These are phyloP conservation scores for Sesia apiformis DNA, from an alignment of 2,888 invertebrate species.

Conservation along the genomic window DNA sequence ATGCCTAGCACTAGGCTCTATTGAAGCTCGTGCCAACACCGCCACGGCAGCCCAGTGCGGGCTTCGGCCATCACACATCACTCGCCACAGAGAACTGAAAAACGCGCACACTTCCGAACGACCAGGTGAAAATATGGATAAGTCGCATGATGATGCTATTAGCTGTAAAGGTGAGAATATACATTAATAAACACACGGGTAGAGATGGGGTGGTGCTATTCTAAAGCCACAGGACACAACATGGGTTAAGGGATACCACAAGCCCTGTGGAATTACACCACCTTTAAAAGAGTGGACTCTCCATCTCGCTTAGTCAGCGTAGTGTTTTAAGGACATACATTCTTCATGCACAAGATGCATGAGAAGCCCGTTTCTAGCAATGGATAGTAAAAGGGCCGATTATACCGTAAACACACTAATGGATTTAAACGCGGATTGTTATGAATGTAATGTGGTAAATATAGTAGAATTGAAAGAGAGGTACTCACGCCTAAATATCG, in stretches of 20 bases:
- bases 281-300: too few relatives aligned
- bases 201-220: too few relatives aligned
- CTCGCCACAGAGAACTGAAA: slow-evolving; percentile 78
- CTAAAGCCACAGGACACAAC: too few relatives aligned
- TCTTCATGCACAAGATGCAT: too few relatives aligned
- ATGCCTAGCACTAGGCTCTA: slow-evolving; percentile 75
- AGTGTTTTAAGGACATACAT: too few relatives aligned
- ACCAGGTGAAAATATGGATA: slow-evolving; percentile 79
- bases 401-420: neutral
- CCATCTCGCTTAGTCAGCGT: too few relatives aligned
- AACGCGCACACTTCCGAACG: slow-evolving; percentile 78
- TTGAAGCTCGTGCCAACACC: slow-evolving; percentile 77
- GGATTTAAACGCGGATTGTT: neutral
- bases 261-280: too few relatives aligned
- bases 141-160: slow-evolving; percentile 77
- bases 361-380: neutral
- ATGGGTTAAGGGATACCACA: too few relatives aligned
- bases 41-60: slow-evolving; percentile 79
- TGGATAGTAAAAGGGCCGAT: neutral
- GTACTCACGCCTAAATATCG: slow-evolving; percentile 64
- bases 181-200: too few relatives aligned
- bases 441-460: neutral
- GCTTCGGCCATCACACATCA: slow-evolving; percentile 75
- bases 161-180: slow-evolving; percentile 53
- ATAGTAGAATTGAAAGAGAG: neutral